Evolutionary conservation across 2,888 invertebrate genomes (phyloP).

Genomic region (Uropetala carovei): DNA sequence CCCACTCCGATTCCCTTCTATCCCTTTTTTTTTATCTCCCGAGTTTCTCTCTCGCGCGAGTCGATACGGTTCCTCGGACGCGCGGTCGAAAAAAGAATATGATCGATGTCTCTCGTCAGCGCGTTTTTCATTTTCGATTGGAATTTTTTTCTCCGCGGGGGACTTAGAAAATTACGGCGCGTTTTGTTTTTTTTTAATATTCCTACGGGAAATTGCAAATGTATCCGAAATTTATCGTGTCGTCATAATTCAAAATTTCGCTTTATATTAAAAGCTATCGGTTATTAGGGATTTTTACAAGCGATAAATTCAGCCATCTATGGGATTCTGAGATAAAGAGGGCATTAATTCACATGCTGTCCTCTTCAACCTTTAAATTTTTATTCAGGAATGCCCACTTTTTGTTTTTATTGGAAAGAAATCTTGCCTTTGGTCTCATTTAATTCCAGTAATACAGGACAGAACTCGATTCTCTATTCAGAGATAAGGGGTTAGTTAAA

Average conservation of each 20-base stretch:
- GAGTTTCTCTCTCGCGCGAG: background rate
- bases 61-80: background rate
- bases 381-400: too few species aligned
- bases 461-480: too few species aligned
- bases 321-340: too few species aligned
- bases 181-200: too few species aligned
- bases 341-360: too few species aligned
- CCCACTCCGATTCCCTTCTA: background rate
- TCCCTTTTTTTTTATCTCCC: background rate
- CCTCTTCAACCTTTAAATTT: too few species aligned
- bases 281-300: background rate
- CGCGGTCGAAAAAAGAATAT: constrained; percentile 15
- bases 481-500: too few species aligned
- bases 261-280: background rate
- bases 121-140: background rate
- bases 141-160: background rate
- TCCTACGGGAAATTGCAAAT: background rate
- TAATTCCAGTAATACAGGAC: too few species aligned
- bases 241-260: background rate
- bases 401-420: too few species aligned
- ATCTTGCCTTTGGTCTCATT: too few species aligned
- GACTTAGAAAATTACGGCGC: background rate
- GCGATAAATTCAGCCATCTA: background rate
- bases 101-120: background rate
- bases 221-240: background rate